Percentiles rank a stretch among this genome's conserved stretches.
These are phyloP conservation scores for Sternotherus odoratus DNA, from an alignment of 2,797 vertebrate species.

Conservation along the genomic window DNA sequence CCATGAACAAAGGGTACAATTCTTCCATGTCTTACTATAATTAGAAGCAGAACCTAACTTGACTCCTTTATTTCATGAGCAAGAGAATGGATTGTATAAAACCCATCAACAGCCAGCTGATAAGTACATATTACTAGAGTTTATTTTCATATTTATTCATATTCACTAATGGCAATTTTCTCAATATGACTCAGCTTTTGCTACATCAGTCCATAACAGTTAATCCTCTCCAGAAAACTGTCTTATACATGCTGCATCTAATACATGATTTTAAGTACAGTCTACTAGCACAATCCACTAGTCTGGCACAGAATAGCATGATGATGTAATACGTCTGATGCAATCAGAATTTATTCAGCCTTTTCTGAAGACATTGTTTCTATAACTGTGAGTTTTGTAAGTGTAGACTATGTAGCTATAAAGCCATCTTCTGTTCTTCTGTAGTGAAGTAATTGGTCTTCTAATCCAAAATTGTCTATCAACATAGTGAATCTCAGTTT, in stretches of 20 bases:
- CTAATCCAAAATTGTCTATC: conserved; percentile 85
- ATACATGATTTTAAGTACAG: conserved; percentile 40
- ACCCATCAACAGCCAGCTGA: not conserved
- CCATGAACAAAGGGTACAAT: not conserved
- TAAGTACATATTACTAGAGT: conserved; percentile 13
- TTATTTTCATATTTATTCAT: conserved; percentile 33
- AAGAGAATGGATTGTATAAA: not conserved
- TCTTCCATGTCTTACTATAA: conserved; percentile 22
- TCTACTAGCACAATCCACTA: conserved; percentile 32
- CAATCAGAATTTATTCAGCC: conserved; percentile 42
- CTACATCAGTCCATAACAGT: conserved; percentile 9
- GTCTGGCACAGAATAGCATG: conserved; percentile 36
- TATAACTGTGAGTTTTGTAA: not conserved
- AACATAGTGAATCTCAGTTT: conserved; percentile 83
- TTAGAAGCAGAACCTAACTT: not conserved
- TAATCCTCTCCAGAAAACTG: conserved; percentile 29
- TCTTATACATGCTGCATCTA: conserved; percentile 17
- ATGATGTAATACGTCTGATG: conserved; percentile 29
- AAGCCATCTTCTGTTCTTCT: conserved; percentile 86
- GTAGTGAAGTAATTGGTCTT: conserved; percentile 85
- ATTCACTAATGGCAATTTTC: conserved; percentile 5
- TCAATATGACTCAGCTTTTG: conserved; percentile 8
- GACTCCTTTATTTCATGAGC: not conserved
- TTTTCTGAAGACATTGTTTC: conserved; percentile 18
- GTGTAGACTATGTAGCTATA: conserved; percentile 43